These are phyloP conservation scores for Paracyclopina nana DNA, from an alignment of 1,140 invertebrate species.

Conservation along the genomic window DNA sequence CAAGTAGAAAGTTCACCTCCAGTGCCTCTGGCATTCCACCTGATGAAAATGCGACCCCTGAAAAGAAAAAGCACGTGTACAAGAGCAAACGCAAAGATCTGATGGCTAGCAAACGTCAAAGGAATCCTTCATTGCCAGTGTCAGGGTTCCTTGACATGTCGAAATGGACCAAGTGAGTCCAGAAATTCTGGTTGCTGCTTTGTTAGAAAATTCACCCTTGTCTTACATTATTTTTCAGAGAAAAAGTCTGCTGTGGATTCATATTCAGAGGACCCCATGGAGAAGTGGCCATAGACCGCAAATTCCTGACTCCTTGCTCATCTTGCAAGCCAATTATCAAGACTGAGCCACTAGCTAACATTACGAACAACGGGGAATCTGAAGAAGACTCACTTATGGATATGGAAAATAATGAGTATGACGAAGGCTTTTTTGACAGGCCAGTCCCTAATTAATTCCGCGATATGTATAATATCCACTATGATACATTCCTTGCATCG, in stretches of 20 bases:
- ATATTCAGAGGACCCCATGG: background rate
- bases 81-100: background rate
- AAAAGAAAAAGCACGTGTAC: conserved; percentile 1
- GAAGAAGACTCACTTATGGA: background rate
- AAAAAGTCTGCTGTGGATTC: background rate
- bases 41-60: background rate
- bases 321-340: background rate
- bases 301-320: background rate
- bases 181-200: background rate
- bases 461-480: too few relatives aligned
- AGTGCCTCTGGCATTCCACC: background rate
- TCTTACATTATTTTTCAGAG: background rate
- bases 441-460: too few relatives aligned
- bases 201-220: background rate
- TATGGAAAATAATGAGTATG: background rate
- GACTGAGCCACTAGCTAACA: background rate
- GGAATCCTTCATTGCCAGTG: background rate
- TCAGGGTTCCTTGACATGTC: background rate
- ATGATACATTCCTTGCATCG: too few relatives aligned
- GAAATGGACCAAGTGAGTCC: background rate
- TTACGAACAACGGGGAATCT: conserved; percentile 1
- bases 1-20: background rate
- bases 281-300: background rate
- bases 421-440: conserved; percentile 2
- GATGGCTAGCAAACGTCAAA: background rate